Evolutionary conservation across 2,113 vertebrate species (phyloP).

Genomic region (Pampusana beccarii): DNA sequence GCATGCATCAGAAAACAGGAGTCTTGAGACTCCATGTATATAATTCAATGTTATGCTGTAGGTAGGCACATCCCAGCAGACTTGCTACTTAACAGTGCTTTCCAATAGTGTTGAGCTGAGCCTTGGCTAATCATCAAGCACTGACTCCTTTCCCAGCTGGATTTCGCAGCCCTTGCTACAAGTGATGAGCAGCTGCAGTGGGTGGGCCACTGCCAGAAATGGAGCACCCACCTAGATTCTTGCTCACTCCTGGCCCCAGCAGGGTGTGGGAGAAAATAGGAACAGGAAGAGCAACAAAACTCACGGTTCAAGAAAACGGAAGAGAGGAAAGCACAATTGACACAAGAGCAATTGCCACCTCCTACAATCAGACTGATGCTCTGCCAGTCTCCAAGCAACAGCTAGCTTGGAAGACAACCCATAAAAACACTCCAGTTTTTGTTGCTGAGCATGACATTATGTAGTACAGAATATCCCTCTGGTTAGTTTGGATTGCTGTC

Average conservation of each 20-base stretch:
- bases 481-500: not conserved
- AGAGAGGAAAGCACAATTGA: not conserved
- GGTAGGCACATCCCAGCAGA: not conserved
- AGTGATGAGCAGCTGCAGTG: not conserved
- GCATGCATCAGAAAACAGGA: not conserved
- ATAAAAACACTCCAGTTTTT: rapidly evolving
- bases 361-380: rapidly evolving
- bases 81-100: not conserved
- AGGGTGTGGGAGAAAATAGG: not conserved
- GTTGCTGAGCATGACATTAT: rapidly evolving
- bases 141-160: not conserved
- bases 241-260: not conserved
- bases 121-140: not conserved
- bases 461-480: not conserved
- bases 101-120: not conserved
- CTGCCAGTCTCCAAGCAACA: not conserved
- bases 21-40: not conserved
- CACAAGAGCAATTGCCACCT: not conserved
- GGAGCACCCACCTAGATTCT: not conserved
- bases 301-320: not conserved
- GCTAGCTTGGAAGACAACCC: not conserved
- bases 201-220: not conserved
- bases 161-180: not conserved
- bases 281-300: not conserved
- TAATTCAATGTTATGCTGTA: not conserved